Evolutionary conservation across 2,797 vertebrate species (phyloP), one percentile per base, ranked within the genome.

Genomic region (Chiloscyllium punctatum): DNA sequence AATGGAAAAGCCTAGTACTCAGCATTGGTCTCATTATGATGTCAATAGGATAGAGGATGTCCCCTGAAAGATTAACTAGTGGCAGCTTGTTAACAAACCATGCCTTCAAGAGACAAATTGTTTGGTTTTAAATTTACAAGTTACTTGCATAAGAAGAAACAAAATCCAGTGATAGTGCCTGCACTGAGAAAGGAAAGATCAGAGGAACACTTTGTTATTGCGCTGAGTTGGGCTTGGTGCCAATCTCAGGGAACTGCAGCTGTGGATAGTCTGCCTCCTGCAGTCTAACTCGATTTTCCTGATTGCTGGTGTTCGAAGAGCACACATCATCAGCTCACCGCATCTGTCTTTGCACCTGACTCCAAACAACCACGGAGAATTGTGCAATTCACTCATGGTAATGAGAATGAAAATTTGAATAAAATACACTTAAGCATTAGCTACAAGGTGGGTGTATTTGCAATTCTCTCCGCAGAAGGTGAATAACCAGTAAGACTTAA

Each of bases 241-340:
- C 94, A 95, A 77, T 11, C 0, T 77, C 33, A 51, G 42, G 23
- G 48, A 77, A 11, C 48, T 77, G 71, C 94, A 95, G 71, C 94
- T 95, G 94, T 53, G 27, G 18, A 8, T 57, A 9, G 25, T n/a
- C 25, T 53, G 71, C 71, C 72, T 95, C 94, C 69, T 57, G 13
- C 48, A 77, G 94, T 69, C 48, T 53, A 51, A 77, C 94, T 48
- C 94, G 57, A 95, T 95, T 95, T 95, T 72, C 68, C 51, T 74
- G 48, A 53, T 25, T 95, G 71, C 51, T n/a, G 74, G 71, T 51
- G 94, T 13, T 77, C 74, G 4, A 77, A 30, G 30, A 51, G 33
- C 48, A 57, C 51, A 77, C 15, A 33, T 53, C 71, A 51, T 51
- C 30, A 16, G 15, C 94, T 53, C 71, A 53, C 71, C 48, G 30